phyloP scores from a whole-genome alignment of 2,888 invertebrate species.

The Ectemnius continuus region DNA sequence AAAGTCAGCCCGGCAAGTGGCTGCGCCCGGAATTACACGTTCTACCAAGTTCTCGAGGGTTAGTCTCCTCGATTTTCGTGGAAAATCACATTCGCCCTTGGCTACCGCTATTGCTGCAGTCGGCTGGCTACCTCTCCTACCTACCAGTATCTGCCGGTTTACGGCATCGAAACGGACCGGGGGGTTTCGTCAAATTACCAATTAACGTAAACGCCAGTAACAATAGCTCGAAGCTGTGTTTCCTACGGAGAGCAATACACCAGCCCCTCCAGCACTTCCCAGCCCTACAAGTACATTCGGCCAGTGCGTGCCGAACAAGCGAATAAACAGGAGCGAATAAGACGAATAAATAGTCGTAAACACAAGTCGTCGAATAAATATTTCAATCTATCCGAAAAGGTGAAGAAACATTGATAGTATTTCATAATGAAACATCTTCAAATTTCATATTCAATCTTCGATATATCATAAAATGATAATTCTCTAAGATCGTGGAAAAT shows the following conservation, averaged over 20 bases:
- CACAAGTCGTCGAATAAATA: background rate
- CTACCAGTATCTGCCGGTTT: constrained; percentile 31
- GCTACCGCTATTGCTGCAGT: constrained; percentile 33
- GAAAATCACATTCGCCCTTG: constrained; percentile 44
- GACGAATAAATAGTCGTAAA: background rate
- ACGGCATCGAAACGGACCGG: constrained; percentile 51
- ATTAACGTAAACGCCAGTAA: constrained; percentile 70
- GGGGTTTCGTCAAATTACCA: constrained; percentile 68
- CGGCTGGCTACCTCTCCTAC: constrained; percentile 14
- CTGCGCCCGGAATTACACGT: constrained; percentile 28
- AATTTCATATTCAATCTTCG: no score
- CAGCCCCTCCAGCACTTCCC: background rate
- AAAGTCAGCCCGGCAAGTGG: background rate
- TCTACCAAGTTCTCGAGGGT: constrained; percentile 9
- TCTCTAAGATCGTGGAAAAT: no score
- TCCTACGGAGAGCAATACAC: constrained; percentile 49
- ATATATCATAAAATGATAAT: no score
- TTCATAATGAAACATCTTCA: no score
- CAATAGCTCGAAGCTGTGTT: constrained; percentile 71
- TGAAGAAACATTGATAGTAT: background rate
- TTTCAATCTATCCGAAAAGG: background rate
- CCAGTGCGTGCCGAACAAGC: constrained; percentile 29
- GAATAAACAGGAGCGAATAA: constrained; percentile 23
- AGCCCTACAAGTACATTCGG: no score
- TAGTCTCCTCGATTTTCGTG: constrained; percentile 36